Evolutionary conservation across 2,888 invertebrate genomes (phyloP), one percentile per base, ranked within the genome.

Genomic region (Allophyes oxyacanthae): DNA sequence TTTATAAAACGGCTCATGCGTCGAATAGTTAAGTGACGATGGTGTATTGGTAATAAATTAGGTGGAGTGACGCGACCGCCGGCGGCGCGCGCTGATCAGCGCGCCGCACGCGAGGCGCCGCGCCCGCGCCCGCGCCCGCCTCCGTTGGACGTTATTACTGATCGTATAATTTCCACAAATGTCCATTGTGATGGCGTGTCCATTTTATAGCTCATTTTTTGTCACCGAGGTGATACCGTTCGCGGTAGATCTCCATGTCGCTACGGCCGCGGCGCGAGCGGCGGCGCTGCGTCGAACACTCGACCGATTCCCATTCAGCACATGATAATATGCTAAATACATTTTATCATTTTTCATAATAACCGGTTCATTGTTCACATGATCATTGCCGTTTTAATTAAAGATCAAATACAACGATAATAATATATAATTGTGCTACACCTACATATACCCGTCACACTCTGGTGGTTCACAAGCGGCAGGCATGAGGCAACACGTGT

Each of bases 191-290:
- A 45, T 33, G 42, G 26, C n/a, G 25, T 26, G 32, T 33, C 32
- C 43, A 45, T 46, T 58, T 51, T 46, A 65, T 43, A 25, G 51
- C 38, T 32, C 34, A 58, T 65, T 64, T 66, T 57, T 13, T 33
- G 28, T 33, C 20, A 20, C 25, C 26, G 10, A 2, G 30, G 9
- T 13, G 36, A 2, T n/a, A 26, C 43, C 13, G 50, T n/a, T 26
- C 5, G 15, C 9, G 36, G 10, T n/a, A 11, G 11, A 20, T 20
- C 20, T 20, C 2, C 20, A 20, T 20, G 20, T 20, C 4, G 2
- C 4, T 20, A 20, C 20, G 20, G 20, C 20, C 2, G 2, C 2
- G 20, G 20, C 20, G 20, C 20, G 4, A 4, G 20, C 20, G 20
- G 20, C 20, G 4, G 20, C 2, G 20, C 4, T 20, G 20, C 20